These are phyloP conservation scores for Brachionus manjavacas DNA, from an alignment of 1,140 invertebrate species.

Conservation along the genomic window DNA sequence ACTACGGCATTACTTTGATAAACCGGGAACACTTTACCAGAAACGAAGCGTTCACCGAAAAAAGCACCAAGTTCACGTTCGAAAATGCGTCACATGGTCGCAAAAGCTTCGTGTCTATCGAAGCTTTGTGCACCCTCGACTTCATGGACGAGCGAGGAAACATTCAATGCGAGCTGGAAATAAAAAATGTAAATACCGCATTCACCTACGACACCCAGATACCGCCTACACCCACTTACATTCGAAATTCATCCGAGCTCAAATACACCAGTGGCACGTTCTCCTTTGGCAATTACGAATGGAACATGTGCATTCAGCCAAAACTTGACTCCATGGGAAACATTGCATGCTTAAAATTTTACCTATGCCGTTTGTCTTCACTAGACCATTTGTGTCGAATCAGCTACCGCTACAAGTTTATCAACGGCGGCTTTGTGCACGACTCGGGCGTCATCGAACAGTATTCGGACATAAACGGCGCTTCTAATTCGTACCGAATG, in stretches of 20 bases:
- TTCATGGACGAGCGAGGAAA: slow-evolving; percentile 78
- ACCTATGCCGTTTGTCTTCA: slow-evolving; percentile 70
- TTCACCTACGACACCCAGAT: slow-evolving; percentile 69
- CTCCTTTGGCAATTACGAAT: slow-evolving; percentile 74
- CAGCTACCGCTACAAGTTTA: slow-evolving; percentile 66
- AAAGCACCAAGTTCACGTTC: slow-evolving; percentile 67
- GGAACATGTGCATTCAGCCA: slow-evolving; percentile 72
- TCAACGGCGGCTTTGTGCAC: slow-evolving; percentile 67
- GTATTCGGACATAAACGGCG: slow-evolving; percentile 42
- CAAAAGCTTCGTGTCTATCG: slow-evolving; percentile 71
- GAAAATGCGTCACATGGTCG: slow-evolving; percentile 72
- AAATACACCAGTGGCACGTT: slow-evolving; percentile 69
- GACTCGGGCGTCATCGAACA: slow-evolving; percentile 75
- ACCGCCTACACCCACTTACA: slow-evolving; percentile 48
- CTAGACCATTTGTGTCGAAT: slow-evolving; percentile 76
- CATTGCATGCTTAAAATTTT: slow-evolving; percentile 62
- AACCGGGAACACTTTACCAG: slow-evolving; percentile 78
- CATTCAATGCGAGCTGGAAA: slow-evolving; percentile 73
- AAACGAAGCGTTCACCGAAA: slow-evolving; percentile 75
- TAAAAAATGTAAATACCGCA: slow-evolving; percentile 71
- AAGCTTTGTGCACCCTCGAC: slow-evolving; percentile 69
- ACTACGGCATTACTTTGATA: slow-evolving; percentile 76
- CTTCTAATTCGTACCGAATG: slow-evolving; percentile 34
- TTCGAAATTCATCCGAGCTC: slow-evolving; percentile 47
- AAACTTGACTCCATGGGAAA: slow-evolving; percentile 59